Evolutionary conservation across 2,888 invertebrate species (phyloP), one percentile per base, ranked within the genome.

Genomic region (Epirrita christyi): DNA sequence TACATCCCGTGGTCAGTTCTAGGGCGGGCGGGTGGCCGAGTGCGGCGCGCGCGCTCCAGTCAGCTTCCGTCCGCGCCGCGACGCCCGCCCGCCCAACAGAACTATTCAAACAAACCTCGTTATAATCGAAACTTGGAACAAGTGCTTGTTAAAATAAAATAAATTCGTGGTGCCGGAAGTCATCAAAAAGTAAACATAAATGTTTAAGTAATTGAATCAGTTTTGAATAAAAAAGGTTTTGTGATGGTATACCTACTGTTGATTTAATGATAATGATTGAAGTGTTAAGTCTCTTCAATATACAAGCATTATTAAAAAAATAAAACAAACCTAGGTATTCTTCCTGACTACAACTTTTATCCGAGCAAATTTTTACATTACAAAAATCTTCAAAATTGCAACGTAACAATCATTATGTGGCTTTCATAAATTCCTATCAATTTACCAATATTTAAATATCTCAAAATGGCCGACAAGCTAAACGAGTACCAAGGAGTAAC

Each of bases 401-500:
- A 3, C 21, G 21, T 21, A 21, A 21, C 2, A 9, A 7, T 8
- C 32, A 32, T 32, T 5, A 32, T 32, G 28, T 29, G 32, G 32
- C 6, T 32, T 32, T 7, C 8, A 21, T 5, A 32, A 29, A 29
- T 2, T 9, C 8, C 2, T 32, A 32, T 9, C 9, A 32, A 32
- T 9, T 11, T 14, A 38, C 3, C 13, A 6, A 38, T 8, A 6
- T 14, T 38, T 8, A 14, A 38, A 38, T 4, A 21, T 21, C 4
- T 21, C 21, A 14, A 68, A 67, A 95, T 95, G 95, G 95, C 95
- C 75, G 96, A 97, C 67, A 97, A 97, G 81, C 83, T 97, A 51
- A 94, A 96, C 73, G 95, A 96, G 69, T 97, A 97, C 79, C 95
- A 96, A 78, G 97, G 97, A 0, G 85, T 94, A 49, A 83, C 94